Evolutionary conservation across 2,113 vertebrate species (phyloP).

Genomic region (Nesoenas mayeri): DNA sequence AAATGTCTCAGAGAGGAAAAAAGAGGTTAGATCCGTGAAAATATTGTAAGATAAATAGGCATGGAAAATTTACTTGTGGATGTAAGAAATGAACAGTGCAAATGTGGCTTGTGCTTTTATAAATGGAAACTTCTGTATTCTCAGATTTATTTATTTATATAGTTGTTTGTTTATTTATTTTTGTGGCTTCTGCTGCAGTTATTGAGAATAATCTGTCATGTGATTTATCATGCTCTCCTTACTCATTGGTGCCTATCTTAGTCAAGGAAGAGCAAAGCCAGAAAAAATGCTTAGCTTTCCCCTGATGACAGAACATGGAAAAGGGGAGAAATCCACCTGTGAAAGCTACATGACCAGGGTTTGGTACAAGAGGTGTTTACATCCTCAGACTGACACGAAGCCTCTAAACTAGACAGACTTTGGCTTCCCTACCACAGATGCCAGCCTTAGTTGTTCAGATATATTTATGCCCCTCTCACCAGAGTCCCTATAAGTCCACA

Average conservation of each 20-base stretch:
- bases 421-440: background rate
- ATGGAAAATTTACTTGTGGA: background rate
- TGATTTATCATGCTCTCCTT: background rate
- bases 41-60: background rate
- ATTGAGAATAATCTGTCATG: background rate
- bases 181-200: background rate
- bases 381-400: background rate
- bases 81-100: background rate
- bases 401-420: background rate
- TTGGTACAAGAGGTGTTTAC: background rate
- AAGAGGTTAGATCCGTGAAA: conserved; percentile 12
- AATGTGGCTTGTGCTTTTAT: background rate
- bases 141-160: background rate
- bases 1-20: background rate
- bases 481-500: fast-evolving
- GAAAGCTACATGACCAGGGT: background rate
- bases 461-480: background rate
- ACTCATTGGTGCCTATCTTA: background rate
- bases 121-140: background rate
- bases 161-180: background rate
- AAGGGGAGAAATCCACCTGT: background rate
- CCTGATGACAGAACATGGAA: background rate
- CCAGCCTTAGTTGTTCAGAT: background rate
- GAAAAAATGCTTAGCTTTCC: background rate
- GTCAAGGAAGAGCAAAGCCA: background rate